Conservation (phyloP, 2,888 invertebrate species). For the Tanypteryx hageni region DNA sequence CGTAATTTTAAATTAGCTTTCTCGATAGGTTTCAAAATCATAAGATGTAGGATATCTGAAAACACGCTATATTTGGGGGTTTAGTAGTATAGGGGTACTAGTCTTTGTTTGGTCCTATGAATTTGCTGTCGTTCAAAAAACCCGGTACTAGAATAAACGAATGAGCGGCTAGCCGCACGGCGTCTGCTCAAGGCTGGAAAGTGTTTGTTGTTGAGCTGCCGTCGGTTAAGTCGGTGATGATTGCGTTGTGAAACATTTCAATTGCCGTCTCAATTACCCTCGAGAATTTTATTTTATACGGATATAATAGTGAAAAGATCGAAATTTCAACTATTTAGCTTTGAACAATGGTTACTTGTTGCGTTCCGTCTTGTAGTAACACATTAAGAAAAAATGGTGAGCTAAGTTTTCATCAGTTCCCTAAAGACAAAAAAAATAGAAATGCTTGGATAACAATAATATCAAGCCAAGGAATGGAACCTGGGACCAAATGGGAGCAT, state of each 20-base stretch:
- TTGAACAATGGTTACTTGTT: slow-evolving; percentile 3
- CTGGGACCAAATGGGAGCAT: not conserved
- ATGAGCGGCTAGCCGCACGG: not conserved
- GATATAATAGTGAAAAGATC: not conserved
- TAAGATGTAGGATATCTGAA: too few relatives aligned
- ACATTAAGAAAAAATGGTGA: not conserved
- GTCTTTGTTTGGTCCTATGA: too few relatives aligned
- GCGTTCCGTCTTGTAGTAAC: not conserved
- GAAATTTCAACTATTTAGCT: not conserved
- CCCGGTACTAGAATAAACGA: not conserved
- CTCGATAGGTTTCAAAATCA: too few relatives aligned
- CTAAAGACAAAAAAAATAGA: not conserved
- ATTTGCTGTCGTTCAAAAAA: not conserved
- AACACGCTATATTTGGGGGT: too few relatives aligned
- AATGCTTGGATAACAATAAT: not conserved
- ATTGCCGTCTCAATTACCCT: not conserved
- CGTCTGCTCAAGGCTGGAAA: not conserved
- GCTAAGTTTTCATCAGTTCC: not conserved
- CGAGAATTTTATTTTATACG: not conserved
- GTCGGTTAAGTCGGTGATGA: not conserved
- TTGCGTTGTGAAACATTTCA: not conserved
- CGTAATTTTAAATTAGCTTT: too few relatives aligned
- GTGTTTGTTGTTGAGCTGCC: not conserved
- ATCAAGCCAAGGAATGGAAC: not conserved
- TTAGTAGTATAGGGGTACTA: too few relatives aligned